phyloP scores from a whole-genome alignment of 2,888 invertebrate species.

The Hydraecia micacea region DNA sequence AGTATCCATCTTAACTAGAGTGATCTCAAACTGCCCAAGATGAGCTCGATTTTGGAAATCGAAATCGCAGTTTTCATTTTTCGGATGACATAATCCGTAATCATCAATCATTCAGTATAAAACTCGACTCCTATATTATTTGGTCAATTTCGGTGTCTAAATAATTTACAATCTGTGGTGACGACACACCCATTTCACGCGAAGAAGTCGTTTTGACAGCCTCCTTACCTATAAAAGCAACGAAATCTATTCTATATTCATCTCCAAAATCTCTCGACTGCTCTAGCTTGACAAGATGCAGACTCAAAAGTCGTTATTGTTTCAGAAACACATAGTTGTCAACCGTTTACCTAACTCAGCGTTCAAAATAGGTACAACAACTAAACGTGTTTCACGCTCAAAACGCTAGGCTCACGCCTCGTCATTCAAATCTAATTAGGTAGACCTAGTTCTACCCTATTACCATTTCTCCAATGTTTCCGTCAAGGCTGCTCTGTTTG shows the following conservation, averaged over 20 bases:
- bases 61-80: not conserved
- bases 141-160: not conserved
- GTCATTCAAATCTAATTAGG: slow-evolving; percentile 80
- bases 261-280: not conserved
- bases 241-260: not conserved
- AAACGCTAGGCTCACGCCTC: slow-evolving; percentile 44
- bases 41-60: not conserved
- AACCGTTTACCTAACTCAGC: slow-evolving; percentile 21
- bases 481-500: slow-evolving; percentile 74
- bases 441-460: slow-evolving; percentile 80
- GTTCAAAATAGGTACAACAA: slow-evolving; percentile 23
- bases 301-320: not conserved
- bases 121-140: not conserved
- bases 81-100: not conserved
- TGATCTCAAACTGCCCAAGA: not conserved
- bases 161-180: not conserved
- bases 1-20: not conserved
- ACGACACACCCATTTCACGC: not conserved
- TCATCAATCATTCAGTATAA: not conserved
- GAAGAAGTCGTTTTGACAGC: not conserved
- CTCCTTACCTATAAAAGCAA: not conserved
- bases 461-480: slow-evolving; percentile 82
- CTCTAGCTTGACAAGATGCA: not conserved
- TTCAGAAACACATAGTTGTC: not conserved
- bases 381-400: slow-evolving; percentile 54